phyloP scores from a whole-genome alignment of 2,888 invertebrate genomes.

The Hyppa rectilinea region DNA sequence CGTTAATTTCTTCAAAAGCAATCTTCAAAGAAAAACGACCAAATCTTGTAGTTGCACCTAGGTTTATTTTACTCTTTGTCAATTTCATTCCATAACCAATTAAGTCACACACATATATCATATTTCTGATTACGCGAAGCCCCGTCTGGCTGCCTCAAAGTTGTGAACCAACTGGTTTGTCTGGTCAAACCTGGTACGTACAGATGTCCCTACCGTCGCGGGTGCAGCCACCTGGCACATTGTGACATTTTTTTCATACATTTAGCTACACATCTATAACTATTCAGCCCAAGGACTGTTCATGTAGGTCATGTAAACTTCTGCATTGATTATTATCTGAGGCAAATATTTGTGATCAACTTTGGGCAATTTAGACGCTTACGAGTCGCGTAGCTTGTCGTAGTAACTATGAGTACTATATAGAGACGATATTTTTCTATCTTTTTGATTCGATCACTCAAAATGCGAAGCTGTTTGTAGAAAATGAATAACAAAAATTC shows the following conservation, averaged over 20 bases:
- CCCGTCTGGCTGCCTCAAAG: conserved; percentile 36
- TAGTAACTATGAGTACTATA: not conserved
- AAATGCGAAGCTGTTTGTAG: conserved; percentile 1
- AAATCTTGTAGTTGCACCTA: not conserved
- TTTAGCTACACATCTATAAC: conserved; percentile 70
- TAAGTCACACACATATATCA: conserved; percentile 36
- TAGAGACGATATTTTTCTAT: conserved; percentile 13
- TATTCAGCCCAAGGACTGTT: conserved; percentile 80
- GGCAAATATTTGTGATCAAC: conserved; percentile 68
- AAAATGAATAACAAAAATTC: conserved; percentile 8
- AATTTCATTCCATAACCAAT: conserved; percentile 32
- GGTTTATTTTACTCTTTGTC: not conserved
- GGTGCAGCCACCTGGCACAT: conserved; percentile 53
- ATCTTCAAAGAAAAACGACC: conserved; percentile 21
- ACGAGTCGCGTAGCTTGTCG: not conserved
- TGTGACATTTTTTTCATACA: conserved; percentile 64
- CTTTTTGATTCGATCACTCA: conserved; percentile 20
- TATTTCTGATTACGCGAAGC: conserved; percentile 50
- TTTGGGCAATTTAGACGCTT: conserved; percentile 28
- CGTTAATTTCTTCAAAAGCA: no score
- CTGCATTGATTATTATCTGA: conserved; percentile 58
- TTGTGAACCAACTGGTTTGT: conserved; percentile 59
- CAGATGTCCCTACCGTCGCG: conserved; percentile 50
- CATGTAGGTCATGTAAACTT: conserved; percentile 76
- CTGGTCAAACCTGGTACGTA: conserved; percentile 48